Conservation (phyloP, 2,113 vertebrate species). For the Calidris pugnax region DNA sequence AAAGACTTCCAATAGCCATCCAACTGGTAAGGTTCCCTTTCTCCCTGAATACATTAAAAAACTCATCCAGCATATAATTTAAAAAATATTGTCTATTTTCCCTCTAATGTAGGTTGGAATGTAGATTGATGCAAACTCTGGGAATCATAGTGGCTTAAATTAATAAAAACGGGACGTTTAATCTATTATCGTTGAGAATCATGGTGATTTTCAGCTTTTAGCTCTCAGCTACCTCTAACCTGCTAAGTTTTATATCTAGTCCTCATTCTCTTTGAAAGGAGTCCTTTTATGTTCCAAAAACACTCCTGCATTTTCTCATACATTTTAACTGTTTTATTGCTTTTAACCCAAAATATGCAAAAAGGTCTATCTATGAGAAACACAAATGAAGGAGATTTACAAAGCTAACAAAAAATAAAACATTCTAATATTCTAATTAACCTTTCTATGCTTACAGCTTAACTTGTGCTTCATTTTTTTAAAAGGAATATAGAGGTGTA, state of each 20-base stretch:
- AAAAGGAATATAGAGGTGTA: background rate
- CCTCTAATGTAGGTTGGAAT: background rate
- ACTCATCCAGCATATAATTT: background rate
- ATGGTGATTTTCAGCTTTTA: background rate
- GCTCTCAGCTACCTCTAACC: background rate
- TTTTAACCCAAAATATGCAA: background rate
- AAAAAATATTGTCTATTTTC: background rate
- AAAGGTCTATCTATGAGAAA: background rate
- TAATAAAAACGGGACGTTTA: background rate
- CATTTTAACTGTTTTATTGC: background rate
- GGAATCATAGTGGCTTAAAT: background rate
- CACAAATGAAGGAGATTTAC: background rate
- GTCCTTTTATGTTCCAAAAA: background rate
- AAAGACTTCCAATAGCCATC: background rate
- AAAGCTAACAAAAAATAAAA: background rate
- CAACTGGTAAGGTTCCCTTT: background rate
- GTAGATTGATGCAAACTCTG: background rate
- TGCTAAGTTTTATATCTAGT: background rate
- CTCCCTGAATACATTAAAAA: background rate
- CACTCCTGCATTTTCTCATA: background rate
- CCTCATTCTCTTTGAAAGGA: background rate
- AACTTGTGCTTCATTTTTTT: background rate
- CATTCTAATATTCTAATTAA: background rate
- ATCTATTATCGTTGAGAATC: background rate
- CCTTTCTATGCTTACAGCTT: background rate